Evolutionary conservation across 92 coral and sea anemone genomes (phyloP).

Genomic region (Muricea muricata): DNA sequence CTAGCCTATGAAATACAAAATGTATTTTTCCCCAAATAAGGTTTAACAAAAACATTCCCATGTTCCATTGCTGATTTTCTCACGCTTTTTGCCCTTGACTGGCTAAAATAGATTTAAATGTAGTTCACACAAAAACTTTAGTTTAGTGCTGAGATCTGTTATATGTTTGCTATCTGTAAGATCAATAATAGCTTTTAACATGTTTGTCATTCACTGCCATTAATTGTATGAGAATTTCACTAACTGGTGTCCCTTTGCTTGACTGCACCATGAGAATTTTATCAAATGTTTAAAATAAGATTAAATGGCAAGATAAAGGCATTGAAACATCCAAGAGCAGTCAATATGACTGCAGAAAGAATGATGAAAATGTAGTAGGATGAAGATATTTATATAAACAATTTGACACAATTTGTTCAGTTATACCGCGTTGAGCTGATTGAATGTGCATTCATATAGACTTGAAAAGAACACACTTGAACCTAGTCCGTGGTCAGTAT

Average conservation of each 20-base stretch:
- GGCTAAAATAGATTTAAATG: background rate
- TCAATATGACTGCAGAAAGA: background rate
- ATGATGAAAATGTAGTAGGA: conserved; percentile 15
- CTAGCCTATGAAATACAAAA: too few relatives aligned
- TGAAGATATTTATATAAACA: background rate
- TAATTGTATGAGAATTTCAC: background rate
- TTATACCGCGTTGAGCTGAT: background rate
- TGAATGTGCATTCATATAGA: too few relatives aligned
- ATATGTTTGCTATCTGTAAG: background rate
- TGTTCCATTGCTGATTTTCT: background rate
- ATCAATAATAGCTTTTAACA: background rate
- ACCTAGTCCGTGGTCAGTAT: too few relatives aligned
- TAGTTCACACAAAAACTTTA: background rate
- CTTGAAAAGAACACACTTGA: too few relatives aligned
- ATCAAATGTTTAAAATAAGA: background rate
- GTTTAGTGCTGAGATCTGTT: background rate
- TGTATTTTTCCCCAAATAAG: background rate
- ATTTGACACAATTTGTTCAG: background rate
- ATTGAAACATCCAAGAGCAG: conserved; percentile 1
- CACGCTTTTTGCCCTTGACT: background rate
- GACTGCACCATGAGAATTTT: background rate
- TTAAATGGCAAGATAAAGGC: background rate
- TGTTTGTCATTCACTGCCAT: background rate
- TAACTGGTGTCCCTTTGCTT: background rate
- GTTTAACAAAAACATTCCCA: background rate